These are phyloP conservation scores for Prionace glauca DNA, from an alignment of 2,797 vertebrate species.

Conservation along the genomic window DNA sequence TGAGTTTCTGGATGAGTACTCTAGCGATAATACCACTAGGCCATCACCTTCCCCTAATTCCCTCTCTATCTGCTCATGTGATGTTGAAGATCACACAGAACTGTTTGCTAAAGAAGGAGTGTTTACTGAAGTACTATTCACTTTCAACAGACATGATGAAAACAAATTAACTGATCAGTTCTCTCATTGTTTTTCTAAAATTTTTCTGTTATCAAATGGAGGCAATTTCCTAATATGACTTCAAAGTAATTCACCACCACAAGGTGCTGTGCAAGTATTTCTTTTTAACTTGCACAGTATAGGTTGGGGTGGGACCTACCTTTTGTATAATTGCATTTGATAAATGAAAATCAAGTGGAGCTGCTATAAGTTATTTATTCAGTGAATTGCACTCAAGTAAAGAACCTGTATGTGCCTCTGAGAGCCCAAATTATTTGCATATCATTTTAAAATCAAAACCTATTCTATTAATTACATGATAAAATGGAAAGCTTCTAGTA, in stretches of 20 bases:
- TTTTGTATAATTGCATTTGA: not conserved
- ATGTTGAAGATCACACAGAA: not conserved
- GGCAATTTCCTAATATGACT: not conserved
- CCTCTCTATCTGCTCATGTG: not conserved
- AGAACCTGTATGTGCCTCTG: not conserved
- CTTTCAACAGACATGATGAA: not conserved
- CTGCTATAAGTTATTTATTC: not conserved
- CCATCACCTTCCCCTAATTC: no score
- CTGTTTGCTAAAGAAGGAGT: not conserved
- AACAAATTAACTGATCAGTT: not conserved
- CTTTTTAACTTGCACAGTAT: not conserved
- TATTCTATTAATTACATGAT: not conserved
- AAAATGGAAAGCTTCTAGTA: not conserved
- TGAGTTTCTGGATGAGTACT: no score
- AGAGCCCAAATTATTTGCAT: not conserved
- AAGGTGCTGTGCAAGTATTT: not conserved
- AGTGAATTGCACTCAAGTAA: not conserved
- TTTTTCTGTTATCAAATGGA: not conserved
- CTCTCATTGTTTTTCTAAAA: not conserved
- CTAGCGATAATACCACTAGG: no score
- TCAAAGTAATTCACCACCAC: not conserved
- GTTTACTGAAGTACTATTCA: not conserved
- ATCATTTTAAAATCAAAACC: not conserved
- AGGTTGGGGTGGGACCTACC: not conserved
- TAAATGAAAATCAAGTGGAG: not conserved